Percentiles rank a stretch among this genome's conserved stretches.
Evolutionary conservation across 2,888 invertebrate genomes (phyloP).

Genomic region (Gibbula magus): DNA sequence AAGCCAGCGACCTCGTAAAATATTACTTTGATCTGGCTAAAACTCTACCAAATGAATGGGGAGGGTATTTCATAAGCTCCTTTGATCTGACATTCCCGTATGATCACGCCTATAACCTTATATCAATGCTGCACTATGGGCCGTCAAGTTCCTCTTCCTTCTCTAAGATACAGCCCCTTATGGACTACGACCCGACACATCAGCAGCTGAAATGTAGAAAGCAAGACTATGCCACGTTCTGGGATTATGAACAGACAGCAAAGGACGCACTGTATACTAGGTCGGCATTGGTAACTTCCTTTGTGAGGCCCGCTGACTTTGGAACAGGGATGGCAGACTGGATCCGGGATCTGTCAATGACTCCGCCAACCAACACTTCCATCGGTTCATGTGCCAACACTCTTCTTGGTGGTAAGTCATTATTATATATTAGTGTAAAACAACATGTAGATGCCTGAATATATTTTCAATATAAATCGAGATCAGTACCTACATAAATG

Average conservation of each 20-base stretch:
- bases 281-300: constrained; percentile 11
- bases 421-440: too few species aligned
- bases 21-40: constrained; percentile 17
- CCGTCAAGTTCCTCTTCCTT: not conserved
- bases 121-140: not conserved
- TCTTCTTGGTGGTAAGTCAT: not conserved
- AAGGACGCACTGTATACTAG: constrained; percentile 28
- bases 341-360: not conserved
- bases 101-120: not conserved
- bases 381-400: not conserved
- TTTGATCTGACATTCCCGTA: not conserved
- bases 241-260: constrained; percentile 40
- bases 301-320: not conserved
- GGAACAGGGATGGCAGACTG: not conserved
- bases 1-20: constrained; percentile 12
- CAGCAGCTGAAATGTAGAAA: not conserved
- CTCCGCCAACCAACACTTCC: not conserved
- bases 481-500: too few species aligned
- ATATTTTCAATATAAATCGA: too few species aligned
- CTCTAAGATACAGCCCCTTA: not conserved
- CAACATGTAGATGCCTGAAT: too few species aligned
- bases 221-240: constrained; percentile 35
- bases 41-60: constrained; percentile 39
- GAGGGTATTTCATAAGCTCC: constrained; percentile 39
- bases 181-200: not conserved